Base-by-base conservation (phyloP, 1,140 invertebrate genomes). In the Goniozus legneri region DNA sequence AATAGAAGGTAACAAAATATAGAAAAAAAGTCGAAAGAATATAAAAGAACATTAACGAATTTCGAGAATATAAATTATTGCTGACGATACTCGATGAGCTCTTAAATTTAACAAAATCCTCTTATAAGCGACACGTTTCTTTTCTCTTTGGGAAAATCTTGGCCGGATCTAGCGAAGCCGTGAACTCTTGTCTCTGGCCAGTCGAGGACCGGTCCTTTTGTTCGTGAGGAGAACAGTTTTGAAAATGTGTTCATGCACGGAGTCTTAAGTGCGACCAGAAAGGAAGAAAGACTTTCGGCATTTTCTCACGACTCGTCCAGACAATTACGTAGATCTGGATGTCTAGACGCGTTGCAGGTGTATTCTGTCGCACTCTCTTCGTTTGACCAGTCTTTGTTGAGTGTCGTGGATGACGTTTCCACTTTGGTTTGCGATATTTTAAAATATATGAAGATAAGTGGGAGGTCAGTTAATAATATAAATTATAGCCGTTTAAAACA, bases 261-360 rank as follows among this genome's bases (percentile, higher is more conserved):
- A 6, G 24, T 27, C 24, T 27, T 27, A 6, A 6, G 10, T 10
- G 24, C 4, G 24, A 27, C 24, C 4, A 27, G 24, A 6, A 27
- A 4, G 24, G 15, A 40, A 51, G 37, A 58, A 40, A 34, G 55
- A 50, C 36, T 56, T 56, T 50, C 44, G 42, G 45, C 50, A 37
- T 57, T 60, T 65, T 54, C 53, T 58, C 40, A 56, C 56, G 54
- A 64, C 50, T 52, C 52, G 45, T 16, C 51, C 58, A 71, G 62
- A 68, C 65, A 66, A 70, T 70, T 64, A 58, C 58, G 49, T 53
- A 55, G 58, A 62, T 69, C 66, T 70, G 66, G 62, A 43, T 67
- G 69, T 71, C 69, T 71, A 71, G 69, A 71, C 69, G 51, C n/a
- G n/a, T n/a, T n/a, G n/a, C n/a, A n/a, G n/a, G n/a, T n/a, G n/a